A percentile compares a stretch with the other conserved stretches of the same genome.
Conservation (phyloP, 2,888 invertebrate species). For the Callyntrura sp. region DNA sequence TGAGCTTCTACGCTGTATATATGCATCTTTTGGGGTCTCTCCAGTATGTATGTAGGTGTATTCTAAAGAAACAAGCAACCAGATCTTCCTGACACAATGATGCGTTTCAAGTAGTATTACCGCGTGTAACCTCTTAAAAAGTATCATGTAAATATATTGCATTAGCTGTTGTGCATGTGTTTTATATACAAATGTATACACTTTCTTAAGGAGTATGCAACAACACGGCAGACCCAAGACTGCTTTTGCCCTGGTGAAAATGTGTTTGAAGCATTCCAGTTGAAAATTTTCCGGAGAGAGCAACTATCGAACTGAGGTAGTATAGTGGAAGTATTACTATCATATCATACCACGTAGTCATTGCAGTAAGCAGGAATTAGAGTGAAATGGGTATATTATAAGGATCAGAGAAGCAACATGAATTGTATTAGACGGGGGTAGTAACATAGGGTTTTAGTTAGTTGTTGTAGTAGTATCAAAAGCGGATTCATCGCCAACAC, state of each 20-base stretch:
- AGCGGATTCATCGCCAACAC: conserved; percentile 31
- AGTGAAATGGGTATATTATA: background rate
- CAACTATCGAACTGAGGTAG: conserved; percentile 26
- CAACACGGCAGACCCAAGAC: background rate
- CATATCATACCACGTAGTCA: background rate
- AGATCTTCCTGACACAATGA: conserved; percentile 51
- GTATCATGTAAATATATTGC: background rate
- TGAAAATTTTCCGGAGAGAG: conserved; percentile 70
- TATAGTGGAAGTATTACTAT: conserved; percentile 1
- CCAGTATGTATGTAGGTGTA: background rate
- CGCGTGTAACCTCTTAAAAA: conserved; percentile 24
- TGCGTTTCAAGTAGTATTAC: conserved; percentile 37
- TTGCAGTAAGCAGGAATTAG: background rate
- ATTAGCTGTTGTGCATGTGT: background rate
- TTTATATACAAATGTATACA: background rate
- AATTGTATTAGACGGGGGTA: background rate
- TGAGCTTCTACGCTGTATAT: background rate
- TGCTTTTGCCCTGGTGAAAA: conserved; percentile 16
- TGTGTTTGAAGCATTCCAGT: conserved; percentile 68
- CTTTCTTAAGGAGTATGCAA: background rate
- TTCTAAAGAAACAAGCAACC: conserved; percentile 19
- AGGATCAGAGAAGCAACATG: conserved; percentile 3
- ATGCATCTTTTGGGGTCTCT: background rate
- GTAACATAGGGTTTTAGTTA: conserved; percentile 7
- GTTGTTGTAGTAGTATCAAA: conserved; percentile 36